phyloP scores from a whole-genome alignment of 2,113 vertebrate genomes.

The Pseudorectes ferrugineus region DNA sequence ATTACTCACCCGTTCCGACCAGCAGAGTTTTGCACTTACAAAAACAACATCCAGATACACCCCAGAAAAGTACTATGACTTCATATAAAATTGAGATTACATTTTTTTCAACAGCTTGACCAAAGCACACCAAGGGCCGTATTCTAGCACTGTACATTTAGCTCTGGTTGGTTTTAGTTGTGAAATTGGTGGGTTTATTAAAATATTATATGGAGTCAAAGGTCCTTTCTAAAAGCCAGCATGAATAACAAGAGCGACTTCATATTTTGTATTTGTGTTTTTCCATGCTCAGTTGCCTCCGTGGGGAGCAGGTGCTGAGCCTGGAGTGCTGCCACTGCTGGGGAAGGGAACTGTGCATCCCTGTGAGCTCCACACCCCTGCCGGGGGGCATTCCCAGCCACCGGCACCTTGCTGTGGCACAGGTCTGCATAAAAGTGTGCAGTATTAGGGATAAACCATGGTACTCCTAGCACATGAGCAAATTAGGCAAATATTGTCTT shows the following conservation, averaged over 20 bases:
- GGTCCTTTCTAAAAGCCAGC: not conserved
- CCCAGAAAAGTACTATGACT: not conserved
- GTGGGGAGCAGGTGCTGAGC: not conserved
- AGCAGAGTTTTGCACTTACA: not conserved
- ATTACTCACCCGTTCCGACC: not conserved
- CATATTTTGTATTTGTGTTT: not conserved
- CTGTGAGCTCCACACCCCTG: fast-evolving
- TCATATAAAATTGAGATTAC: not conserved
- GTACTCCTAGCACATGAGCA: not conserved
- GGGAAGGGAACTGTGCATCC: not conserved
- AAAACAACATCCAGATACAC: not conserved
- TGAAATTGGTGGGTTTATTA: not conserved
- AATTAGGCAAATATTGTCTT: not conserved
- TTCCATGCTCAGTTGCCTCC: not conserved
- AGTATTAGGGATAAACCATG: not conserved
- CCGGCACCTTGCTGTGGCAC: fast-evolving
- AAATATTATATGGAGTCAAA: not conserved
- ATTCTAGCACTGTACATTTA: not conserved
- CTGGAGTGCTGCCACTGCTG: fast-evolving
- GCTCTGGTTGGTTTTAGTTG: not conserved
- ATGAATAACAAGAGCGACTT: not conserved
- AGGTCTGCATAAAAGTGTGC: not conserved
- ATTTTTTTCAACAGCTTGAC: not conserved
- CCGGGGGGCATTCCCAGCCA: not conserved
- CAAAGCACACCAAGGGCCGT: not conserved